Evolutionary conservation across 2,797 vertebrate genomes (phyloP).

Genomic region (Aphelocoma californica): DNA sequence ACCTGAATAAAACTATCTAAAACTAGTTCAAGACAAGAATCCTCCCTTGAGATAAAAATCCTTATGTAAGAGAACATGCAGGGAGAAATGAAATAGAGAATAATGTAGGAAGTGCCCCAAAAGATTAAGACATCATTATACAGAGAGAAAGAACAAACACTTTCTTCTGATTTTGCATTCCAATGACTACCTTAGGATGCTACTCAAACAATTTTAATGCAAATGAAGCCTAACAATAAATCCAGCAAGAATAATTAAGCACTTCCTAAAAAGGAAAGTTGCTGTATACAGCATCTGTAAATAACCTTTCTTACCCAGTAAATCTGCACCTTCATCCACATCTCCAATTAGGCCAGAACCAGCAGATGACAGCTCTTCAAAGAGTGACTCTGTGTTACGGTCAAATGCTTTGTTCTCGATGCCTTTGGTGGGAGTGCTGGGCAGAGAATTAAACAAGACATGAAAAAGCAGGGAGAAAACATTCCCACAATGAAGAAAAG

Average conservation of each 20-base stretch:
- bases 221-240: constrained; percentile 19
- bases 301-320: constrained; percentile 85
- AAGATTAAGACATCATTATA: not conserved
- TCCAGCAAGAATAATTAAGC: not conserved
- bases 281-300: not conserved
- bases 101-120: not conserved
- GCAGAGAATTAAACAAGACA: constrained; percentile 20
- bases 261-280: not conserved
- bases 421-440: constrained; percentile 91
- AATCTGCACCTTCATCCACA: constrained; percentile 94
- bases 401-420: constrained; percentile 92
- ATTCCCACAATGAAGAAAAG: not conserved
- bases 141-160: not conserved
- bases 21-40: constrained; percentile 6
- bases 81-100: not conserved
- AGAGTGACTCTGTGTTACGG: constrained; percentile 96
- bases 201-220: not conserved
- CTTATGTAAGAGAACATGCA: not conserved
- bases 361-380: constrained; percentile 95
- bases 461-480: not conserved
- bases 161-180: not conserved
- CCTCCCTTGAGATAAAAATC: not conserved
- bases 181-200: not conserved
- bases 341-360: constrained; percentile 94
- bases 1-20: not conserved